Evolutionary conservation across 2,797 vertebrate species (phyloP).

Genomic region (Notoglanidium macrostoma): DNA sequence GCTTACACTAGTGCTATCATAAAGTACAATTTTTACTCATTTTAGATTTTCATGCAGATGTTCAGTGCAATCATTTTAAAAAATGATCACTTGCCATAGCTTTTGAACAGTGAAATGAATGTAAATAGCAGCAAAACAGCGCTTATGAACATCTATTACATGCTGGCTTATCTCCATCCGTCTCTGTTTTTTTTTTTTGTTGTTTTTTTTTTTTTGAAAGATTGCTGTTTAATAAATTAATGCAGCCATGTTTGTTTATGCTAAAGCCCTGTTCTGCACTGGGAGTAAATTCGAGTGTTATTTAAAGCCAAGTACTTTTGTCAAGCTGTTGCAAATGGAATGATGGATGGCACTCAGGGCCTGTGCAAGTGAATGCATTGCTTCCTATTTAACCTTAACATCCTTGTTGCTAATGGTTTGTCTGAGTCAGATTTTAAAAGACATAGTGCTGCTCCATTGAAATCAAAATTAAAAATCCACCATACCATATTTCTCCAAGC

Average conservation of each 20-base stretch:
- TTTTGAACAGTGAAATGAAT: conserved; percentile 41
- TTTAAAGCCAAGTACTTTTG: conserved; percentile 96
- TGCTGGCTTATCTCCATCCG: conserved; percentile 35
- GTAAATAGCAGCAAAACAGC: conserved; percentile 29
- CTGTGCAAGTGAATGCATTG: conserved; percentile 83
- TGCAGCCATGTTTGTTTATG: conserved; percentile 85
- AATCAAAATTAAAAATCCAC: conserved; percentile 97
- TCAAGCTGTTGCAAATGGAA: conserved; percentile 97
- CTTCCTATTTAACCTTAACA: conserved; percentile 92
- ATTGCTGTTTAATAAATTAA: conserved; percentile 87
- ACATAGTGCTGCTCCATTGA: conserved; percentile 91
- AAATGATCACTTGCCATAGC: conserved; percentile 29
- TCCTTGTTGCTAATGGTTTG: conserved; percentile 93
- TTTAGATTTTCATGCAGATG: conserved; percentile 1
- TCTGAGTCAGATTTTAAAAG: conserved; percentile 88
- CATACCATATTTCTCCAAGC: conserved; percentile 97
- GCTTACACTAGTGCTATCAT: neutral
- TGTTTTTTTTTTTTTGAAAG: conserved; percentile 69
- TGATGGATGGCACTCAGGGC: conserved; percentile 91
- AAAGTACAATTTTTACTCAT: conserved; percentile 2
- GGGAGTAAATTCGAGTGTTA: conserved; percentile 93
- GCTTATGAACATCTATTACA: conserved; percentile 28
- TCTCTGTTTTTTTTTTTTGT: conserved; percentile 32
- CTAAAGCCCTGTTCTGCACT: conserved; percentile 88
- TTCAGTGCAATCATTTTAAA: conserved; percentile 14